phyloP scores from a whole-genome alignment of 1,140 invertebrate species.

The Sinella curviseta region DNA sequence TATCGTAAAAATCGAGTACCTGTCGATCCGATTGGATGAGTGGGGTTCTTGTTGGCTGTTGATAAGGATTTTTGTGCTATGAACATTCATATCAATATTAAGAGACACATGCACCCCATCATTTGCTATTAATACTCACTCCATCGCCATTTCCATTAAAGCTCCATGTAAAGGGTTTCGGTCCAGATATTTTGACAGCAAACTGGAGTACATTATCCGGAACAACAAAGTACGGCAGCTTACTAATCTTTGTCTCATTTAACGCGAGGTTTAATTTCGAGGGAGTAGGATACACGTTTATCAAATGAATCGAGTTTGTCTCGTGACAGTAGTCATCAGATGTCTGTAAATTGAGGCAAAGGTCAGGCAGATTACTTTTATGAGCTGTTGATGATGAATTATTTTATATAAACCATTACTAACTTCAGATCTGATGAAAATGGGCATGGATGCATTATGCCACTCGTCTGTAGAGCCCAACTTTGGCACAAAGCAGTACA shows the following conservation, averaged over 20 bases:
- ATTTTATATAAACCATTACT: background rate
- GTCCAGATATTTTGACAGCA: slow-evolving; percentile 22
- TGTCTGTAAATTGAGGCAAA: background rate
- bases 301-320: slow-evolving; percentile 26
- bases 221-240: slow-evolving; percentile 29
- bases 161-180: slow-evolving; percentile 28
- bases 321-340: slow-evolving; percentile 12
- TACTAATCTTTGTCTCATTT: slow-evolving; percentile 18
- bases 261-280: slow-evolving; percentile 27
- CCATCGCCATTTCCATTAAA: slow-evolving; percentile 30
- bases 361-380: background rate
- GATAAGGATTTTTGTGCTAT: background rate
- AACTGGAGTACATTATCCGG: slow-evolving; percentile 31
- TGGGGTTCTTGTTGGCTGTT: slow-evolving; percentile 27
- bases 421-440: slow-evolving; percentile 29
- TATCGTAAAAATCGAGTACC: slow-evolving; percentile 22
- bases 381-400: background rate
- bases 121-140: background rate
- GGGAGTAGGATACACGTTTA: slow-evolving; percentile 29
- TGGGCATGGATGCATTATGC: slow-evolving; percentile 31
- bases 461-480: slow-evolving; percentile 20
- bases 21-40: slow-evolving; percentile 32
- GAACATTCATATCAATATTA: too few species aligned
- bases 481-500: slow-evolving; percentile 32
- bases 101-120: too few species aligned